Evolutionary conservation across 2,797 vertebrate species (phyloP).

Genomic region (Uromys caudimaculatus): DNA sequence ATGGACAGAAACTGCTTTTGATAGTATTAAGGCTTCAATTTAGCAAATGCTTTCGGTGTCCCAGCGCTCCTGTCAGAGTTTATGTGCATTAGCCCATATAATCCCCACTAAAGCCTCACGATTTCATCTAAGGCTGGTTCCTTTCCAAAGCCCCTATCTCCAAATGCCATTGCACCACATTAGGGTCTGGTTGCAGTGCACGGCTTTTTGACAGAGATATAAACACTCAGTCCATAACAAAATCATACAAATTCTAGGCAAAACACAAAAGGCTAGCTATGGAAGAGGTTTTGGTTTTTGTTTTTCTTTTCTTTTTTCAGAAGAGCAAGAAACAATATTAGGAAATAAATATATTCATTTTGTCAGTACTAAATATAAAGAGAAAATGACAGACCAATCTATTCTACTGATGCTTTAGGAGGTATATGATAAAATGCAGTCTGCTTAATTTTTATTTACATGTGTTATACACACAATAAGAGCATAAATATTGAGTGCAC

Average conservation of each 20-base stretch:
- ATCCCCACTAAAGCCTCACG: not conserved
- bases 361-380: not conserved
- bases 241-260: not conserved
- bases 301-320: not conserved
- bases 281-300: not conserved
- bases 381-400: not conserved
- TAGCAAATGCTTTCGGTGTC: not conserved
- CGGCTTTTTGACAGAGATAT: not conserved
- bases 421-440: not conserved
- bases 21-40: conserved; percentile 30
- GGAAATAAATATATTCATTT: not conserved
- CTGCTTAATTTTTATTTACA: not conserved
- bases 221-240: not conserved
- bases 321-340: conserved; percentile 18
- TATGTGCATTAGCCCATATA: not conserved
- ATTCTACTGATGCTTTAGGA: not conserved
- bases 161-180: not conserved
- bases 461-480: not conserved
- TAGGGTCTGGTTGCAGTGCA: not conserved
- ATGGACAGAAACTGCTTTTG: conserved; percentile 17
- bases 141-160: not conserved
- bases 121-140: not conserved
- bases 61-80: not conserved
- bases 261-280: not conserved
- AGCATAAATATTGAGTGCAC: not conserved